phyloP scores from a whole-genome alignment of 1,140 invertebrate species.

The Paracyclopina nana region DNA sequence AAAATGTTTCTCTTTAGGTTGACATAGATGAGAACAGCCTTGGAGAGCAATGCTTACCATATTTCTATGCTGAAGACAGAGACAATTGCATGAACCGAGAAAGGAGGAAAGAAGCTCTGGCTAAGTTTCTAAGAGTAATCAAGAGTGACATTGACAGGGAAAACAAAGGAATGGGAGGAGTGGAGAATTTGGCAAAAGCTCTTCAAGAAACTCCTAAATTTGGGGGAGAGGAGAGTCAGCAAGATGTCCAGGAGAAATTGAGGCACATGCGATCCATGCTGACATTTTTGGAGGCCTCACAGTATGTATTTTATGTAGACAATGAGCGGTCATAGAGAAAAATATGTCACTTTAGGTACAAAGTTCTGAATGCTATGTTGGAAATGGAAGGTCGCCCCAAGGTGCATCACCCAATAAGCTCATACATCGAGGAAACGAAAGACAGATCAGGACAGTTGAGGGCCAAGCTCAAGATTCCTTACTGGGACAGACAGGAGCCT shows the following conservation, averaged over 20 bases:
- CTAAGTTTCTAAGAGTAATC: conserved; percentile 57
- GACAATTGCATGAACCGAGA: conserved; percentile 80
- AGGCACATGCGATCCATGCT: conserved; percentile 75
- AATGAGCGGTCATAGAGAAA: not conserved
- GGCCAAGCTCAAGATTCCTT: conserved; percentile 6
- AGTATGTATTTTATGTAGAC: not conserved
- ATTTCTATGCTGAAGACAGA: conserved; percentile 85
- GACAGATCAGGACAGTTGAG: conserved; percentile 9
- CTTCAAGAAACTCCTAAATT: conserved; percentile 71
- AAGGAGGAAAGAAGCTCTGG: conserved; percentile 50
- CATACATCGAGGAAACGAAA: conserved; percentile 12
- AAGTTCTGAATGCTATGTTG: conserved; percentile 4
- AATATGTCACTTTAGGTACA: conserved; percentile 14
- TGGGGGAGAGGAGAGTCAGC: conserved; percentile 67
- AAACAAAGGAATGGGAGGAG: conserved; percentile 54
- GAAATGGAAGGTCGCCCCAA: conserved; percentile 1
- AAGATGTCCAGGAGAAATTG: conserved; percentile 73
- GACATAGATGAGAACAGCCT: not conserved
- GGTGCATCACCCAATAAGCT: conserved; percentile 8
- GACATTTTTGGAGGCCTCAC: conserved; percentile 59
- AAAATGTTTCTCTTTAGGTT: no score
- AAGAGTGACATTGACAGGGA: conserved; percentile 66
- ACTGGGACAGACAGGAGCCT: conserved; percentile 1
- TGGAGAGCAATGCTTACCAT: conserved; percentile 31
- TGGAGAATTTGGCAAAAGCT: conserved; percentile 74